Percentiles rank a stretch among this genome's conserved stretches.
These are phyloP conservation scores for Lamellibrachia columna DNA, from an alignment of 2,888 invertebrate genomes.

Conservation along the genomic window DNA sequence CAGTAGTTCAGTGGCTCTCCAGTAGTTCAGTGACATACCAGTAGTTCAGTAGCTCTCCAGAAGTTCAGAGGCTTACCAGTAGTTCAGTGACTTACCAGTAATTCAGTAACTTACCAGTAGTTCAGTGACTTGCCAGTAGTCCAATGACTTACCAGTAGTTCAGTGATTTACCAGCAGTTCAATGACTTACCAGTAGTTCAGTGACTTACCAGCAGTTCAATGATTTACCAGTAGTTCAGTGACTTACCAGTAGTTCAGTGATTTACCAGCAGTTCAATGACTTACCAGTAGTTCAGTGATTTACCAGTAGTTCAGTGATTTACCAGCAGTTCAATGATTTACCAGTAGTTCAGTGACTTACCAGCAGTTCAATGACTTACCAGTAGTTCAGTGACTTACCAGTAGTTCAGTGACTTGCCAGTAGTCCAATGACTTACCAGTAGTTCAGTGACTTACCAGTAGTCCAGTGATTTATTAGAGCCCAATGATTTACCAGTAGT, in stretches of 20 bases:
- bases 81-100: constrained; percentile 54
- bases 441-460: not conserved
- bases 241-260: not conserved
- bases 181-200: not conserved
- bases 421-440: not conserved
- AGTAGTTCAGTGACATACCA: not conserved
- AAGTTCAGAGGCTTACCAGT: constrained; percentile 54
- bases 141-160: not conserved
- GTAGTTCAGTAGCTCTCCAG: not conserved
- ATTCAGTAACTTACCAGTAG: not conserved
- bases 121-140: not conserved
- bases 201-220: not conserved
- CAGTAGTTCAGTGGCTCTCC: not conserved
- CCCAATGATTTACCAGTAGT: not conserved
- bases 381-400: not conserved
- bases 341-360: not conserved
- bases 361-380: not conserved
- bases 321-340: not conserved
- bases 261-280: not conserved
- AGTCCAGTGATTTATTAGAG: not conserved
- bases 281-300: not conserved
- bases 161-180: not conserved
- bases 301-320: not conserved
- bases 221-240: not conserved
- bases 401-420: not conserved